Percentiles rank a stretch among this genome's conserved stretches.
These are phyloP conservation scores for Umimayanthus kanabou DNA, from an alignment of 92 coral and sea anemone genomes.

Conservation along the genomic window DNA sequence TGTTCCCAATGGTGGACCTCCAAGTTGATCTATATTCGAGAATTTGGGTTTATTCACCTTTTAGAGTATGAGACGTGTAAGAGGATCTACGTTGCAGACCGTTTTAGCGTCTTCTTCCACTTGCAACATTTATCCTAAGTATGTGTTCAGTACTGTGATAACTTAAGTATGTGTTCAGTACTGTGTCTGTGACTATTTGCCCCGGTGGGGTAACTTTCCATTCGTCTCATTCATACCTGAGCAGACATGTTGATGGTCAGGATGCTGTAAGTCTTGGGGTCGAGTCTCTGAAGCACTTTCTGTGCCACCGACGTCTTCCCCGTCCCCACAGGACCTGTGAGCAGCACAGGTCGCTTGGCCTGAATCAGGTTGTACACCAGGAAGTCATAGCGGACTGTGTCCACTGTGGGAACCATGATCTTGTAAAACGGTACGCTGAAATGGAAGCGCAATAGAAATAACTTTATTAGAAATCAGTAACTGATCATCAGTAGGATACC, in stretches of 20 bases:
- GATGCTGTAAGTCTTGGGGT: conserved; percentile 91
- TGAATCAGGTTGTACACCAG: conserved; percentile 95
- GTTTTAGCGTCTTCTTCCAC: not conserved
- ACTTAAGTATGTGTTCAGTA: not conserved
- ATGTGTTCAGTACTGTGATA: no score
- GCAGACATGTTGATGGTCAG: conserved; percentile 96
- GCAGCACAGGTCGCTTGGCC: conserved; percentile 95
- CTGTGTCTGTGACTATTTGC: not conserved
- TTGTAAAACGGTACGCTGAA: conserved; percentile 94
- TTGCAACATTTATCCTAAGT: not conserved
- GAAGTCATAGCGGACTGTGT: conserved; percentile 98
- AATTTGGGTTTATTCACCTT: not conserved
- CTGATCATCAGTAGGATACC: no score
- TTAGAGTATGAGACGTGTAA: not conserved
- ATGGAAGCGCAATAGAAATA: not conserved
- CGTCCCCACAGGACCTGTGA: conserved; percentile 98
- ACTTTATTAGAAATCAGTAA: no score
- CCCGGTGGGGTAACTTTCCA: not conserved
- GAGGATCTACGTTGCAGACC: no score
- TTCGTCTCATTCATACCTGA: conserved; percentile 55
- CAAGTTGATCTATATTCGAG: not conserved
- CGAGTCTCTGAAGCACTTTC: conserved; percentile 93
- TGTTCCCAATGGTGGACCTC: no score
- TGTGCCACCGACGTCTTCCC: conserved; percentile 99
- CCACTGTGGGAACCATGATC: conserved; percentile 99